These are phyloP conservation scores for Phrynocephalus guinanensis DNA, from an alignment of 2,797 vertebrate genomes.

Conservation along the genomic window DNA sequence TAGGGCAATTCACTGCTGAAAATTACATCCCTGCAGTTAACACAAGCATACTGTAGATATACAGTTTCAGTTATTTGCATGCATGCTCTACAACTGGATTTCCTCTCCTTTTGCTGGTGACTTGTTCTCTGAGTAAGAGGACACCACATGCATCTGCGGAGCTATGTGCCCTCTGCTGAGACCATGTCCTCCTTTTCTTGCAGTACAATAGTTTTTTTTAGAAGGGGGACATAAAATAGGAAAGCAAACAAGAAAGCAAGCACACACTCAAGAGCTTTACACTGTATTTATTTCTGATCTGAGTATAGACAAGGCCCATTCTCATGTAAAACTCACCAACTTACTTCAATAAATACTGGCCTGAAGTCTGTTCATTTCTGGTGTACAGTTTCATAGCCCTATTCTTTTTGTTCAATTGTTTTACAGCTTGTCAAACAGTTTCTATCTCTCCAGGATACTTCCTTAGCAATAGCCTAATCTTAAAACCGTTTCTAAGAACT, in stretches of 20 bases:
- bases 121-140: too few relatives aligned
- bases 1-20: too few relatives aligned
- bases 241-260: background rate
- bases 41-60: too few relatives aligned
- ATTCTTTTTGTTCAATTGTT: constrained; percentile 3
- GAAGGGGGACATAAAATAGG: background rate
- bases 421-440: constrained; percentile 1
- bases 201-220: background rate
- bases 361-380: background rate
- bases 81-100: background rate
- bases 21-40: too few relatives aligned
- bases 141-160: too few relatives aligned
- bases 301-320: background rate
- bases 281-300: background rate
- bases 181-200: background rate
- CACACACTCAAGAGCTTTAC: background rate
- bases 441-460: background rate
- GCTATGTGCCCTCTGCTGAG: too few relatives aligned
- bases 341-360: background rate
- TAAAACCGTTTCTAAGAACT: constrained; percentile 50
- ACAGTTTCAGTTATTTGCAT: background rate
- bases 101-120: too few relatives aligned
- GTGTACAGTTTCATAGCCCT: background rate
- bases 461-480: constrained; percentile 14
- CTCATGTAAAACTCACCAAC: background rate